These are phyloP conservation scores for Iphiclides podalirius DNA, from an alignment of 2,888 invertebrate genomes.

Conservation along the genomic window DNA sequence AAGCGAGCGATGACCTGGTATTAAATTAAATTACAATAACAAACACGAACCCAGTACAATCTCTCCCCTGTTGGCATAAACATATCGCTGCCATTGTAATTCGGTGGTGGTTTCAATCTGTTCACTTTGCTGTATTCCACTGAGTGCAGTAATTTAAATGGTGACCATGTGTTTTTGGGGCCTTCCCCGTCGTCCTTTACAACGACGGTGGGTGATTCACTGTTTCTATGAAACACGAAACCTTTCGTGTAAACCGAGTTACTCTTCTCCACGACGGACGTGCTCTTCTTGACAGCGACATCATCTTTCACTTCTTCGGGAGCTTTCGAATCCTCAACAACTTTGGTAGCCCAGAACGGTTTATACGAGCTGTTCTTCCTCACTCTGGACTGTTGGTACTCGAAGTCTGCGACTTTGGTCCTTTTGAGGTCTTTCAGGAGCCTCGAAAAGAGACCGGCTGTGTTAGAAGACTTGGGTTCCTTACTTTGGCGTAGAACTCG, in stretches of 20 bases:
- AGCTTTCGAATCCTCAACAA: conserved; percentile 31
- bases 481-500: conserved; percentile 44
- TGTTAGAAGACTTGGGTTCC: background rate
- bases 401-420: conserved; percentile 57
- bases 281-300: conserved; percentile 28
- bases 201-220: conserved; percentile 42
- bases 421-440: conserved; percentile 57
- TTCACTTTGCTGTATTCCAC: conserved; percentile 49
- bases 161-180: conserved; percentile 18
- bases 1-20: too few species aligned
- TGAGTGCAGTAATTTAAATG: conserved; percentile 37
- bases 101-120: conserved; percentile 45
- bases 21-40: too few species aligned
- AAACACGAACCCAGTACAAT: conserved; percentile 70
- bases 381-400: conserved; percentile 54
- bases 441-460: conserved; percentile 47
- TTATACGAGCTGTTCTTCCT: conserved; percentile 54
- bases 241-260: conserved; percentile 39
- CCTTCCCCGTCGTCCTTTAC: conserved; percentile 29
- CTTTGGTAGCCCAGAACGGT: conserved; percentile 64
- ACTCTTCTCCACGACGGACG: conserved; percentile 33
- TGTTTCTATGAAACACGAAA: conserved; percentile 36
- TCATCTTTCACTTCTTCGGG: conserved; percentile 22
- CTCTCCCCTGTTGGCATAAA: conserved; percentile 64
- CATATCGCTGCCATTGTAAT: conserved; percentile 63